Percentiles rank a stretch among this genome's conserved stretches.
Evolutionary conservation across 1,140 invertebrate species (phyloP).

Genomic region (Drosophila saltans): DNA sequence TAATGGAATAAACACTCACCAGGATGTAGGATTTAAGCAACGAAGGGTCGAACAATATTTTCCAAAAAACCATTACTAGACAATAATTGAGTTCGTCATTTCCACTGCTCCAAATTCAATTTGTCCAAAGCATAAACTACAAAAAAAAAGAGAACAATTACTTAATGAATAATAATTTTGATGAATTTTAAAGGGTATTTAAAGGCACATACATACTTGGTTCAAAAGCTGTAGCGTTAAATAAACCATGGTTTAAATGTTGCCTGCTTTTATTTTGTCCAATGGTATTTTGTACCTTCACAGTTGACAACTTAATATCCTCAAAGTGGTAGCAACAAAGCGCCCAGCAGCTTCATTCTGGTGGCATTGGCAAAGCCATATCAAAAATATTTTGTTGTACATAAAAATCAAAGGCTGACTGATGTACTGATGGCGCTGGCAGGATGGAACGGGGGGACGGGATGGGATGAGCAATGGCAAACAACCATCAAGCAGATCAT

Average conservation of each 20-base stretch:
- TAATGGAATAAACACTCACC: not conserved
- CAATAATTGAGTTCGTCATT: too few species aligned
- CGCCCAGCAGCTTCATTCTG: not conserved
- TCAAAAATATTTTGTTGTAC: constrained; percentile 13
- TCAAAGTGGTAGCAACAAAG: constrained; percentile 5
- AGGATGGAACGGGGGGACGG: not conserved
- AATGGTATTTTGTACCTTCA: not conserved
- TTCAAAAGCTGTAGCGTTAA: not conserved
- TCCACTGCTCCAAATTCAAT: too few species aligned
- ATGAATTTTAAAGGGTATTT: too few species aligned
- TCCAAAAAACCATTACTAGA: too few species aligned
- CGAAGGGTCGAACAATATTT: not conserved
- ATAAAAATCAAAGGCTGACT: constrained; percentile 3
- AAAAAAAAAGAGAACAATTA: too few species aligned
- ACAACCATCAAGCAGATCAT: not conserved
- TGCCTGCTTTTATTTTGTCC: not conserved
- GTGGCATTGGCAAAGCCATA: not conserved
- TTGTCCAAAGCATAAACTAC: too few species aligned
- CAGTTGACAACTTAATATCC: constrained; percentile 4
- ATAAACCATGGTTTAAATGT: constrained; percentile 1
- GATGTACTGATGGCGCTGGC: too few species aligned
- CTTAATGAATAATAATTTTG: too few species aligned
- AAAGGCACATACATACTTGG: too few species aligned
- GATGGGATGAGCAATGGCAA: too few species aligned
- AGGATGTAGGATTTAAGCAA: not conserved